Evolutionary conservation across 2,888 invertebrate genomes (phyloP).

Genomic region (Chaetoderma sp.): DNA sequence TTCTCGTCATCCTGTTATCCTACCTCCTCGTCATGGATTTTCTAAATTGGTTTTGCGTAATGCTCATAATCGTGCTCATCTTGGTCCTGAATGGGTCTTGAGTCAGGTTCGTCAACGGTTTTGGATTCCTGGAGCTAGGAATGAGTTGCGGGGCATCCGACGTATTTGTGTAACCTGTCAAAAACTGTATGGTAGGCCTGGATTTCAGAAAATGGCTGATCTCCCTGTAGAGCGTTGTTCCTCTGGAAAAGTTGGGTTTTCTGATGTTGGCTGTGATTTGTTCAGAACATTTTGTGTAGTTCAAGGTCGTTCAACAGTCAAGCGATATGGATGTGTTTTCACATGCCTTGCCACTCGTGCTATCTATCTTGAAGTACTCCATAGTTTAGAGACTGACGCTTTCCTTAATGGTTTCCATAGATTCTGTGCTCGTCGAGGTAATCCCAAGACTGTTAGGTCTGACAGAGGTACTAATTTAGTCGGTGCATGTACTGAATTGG

Average conservation of each 20-base stretch:
- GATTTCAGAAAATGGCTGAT: slow-evolving; percentile 12
- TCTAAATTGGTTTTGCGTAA: not conserved
- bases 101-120: slow-evolving; percentile 4
- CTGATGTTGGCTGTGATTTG: slow-evolving; percentile 12
- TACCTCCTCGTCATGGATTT: not conserved
- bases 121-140: slow-evolving; percentile 8
- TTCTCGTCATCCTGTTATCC: slow-evolving; percentile 5
- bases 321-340: slow-evolving; percentile 24
- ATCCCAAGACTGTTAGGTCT: not conserved
- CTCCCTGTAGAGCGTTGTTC: slow-evolving; percentile 10
- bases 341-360: slow-evolving; percentile 18
- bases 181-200: not conserved
- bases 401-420: slow-evolving; percentile 12
- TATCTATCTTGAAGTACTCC: slow-evolving; percentile 13
- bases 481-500: not conserved
- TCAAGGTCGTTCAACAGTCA: not conserved
- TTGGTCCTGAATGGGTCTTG: slow-evolving; percentile 5
- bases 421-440: slow-evolving; percentile 10
- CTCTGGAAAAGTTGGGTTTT: not conserved
- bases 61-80: slow-evolving; percentile 10
- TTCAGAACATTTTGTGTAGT: slow-evolving; percentile 19
- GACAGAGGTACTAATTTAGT: slow-evolving; percentile 25
- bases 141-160: not conserved
- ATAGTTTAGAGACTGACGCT: slow-evolving; percentile 10
- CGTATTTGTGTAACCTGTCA: slow-evolving; percentile 10